A percentile compares a stretch with the other conserved stretches of the same genome.
Conservation (phyloP, 2,888 invertebrate species). For the Cantharis rufa region DNA sequence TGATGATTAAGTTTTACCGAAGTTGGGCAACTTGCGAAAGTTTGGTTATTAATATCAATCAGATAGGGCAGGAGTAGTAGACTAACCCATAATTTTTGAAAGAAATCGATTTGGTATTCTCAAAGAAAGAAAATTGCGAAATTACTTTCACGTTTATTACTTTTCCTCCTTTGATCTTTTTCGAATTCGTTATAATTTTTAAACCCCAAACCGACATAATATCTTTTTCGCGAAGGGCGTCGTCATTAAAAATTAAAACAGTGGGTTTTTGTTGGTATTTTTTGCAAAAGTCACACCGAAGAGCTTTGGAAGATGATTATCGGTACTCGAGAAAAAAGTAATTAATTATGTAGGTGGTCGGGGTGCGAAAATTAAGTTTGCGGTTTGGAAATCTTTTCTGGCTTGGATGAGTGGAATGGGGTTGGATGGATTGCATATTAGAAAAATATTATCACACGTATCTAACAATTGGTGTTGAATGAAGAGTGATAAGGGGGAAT, state of each 20-base stretch:
- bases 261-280: neutral
- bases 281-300: neutral
- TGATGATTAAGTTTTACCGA: neutral
- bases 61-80: neutral
- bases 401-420: neutral
- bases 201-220: neutral
- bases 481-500: slow-evolving; percentile 44
- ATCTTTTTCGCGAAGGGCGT: neutral
- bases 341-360: neutral
- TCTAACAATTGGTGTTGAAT: slow-evolving; percentile 44
- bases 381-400: neutral
- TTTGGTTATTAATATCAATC: neutral
- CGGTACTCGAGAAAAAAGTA: neutral
- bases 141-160: neutral
- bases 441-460: slow-evolving; percentile 18
- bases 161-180: neutral
- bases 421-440: slow-evolving; percentile 18
- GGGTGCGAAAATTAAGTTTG: neutral
- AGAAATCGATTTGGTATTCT: neutral
- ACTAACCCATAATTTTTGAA: neutral
- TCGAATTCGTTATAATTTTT: neutral
- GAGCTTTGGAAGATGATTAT: neutral
- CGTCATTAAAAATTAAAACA: neutral
- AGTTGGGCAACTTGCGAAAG: neutral
- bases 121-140: neutral